Evolutionary conservation across 2,888 invertebrate species (phyloP).

Genomic region (Zygothrica quintamaculata): DNA sequence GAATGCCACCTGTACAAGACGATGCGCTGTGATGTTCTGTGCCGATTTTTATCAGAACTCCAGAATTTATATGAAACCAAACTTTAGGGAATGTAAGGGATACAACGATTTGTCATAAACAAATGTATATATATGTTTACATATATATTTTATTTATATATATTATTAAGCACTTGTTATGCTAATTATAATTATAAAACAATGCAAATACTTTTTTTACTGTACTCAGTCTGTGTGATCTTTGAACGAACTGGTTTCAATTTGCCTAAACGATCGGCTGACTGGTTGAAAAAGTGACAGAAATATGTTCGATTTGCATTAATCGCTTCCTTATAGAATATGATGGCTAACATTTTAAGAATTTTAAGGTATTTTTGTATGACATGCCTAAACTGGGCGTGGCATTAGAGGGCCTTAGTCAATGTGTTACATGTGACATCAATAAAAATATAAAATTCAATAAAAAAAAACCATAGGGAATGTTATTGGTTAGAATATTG

Average conservation of each 20-base stretch:
- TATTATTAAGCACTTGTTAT: conserved; percentile 29
- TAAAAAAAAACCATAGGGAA: too few species aligned
- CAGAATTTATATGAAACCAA: conserved; percentile 53
- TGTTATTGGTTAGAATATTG: too few species aligned
- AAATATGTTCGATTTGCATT: conserved; percentile 21
- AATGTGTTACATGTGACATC: too few species aligned
- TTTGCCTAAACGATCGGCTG: conserved; percentile 40
- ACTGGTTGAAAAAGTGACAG: conserved; percentile 27
- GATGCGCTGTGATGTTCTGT: conserved; percentile 51
- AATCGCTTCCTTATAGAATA: conserved; percentile 60
- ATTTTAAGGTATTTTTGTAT: conserved; percentile 20
- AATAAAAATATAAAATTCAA: not conserved
- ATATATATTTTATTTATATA: conserved; percentile 4
- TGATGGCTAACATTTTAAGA: conserved; percentile 7
- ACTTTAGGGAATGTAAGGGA: conserved; percentile 24
- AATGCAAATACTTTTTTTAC: conserved; percentile 5
- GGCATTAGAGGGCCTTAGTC: too few species aligned
- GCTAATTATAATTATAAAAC: conserved; percentile 27
- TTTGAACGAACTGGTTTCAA: conserved; percentile 58
- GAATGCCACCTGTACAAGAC: conserved; percentile 1
- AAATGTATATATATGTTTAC: conserved; percentile 6
- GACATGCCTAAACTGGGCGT: conserved; percentile 20
- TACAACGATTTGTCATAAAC: conserved; percentile 36
- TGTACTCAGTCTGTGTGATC: conserved; percentile 2
- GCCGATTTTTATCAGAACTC: conserved; percentile 11